Percentiles rank a stretch among this genome's conserved stretches.
phyloP scores from a whole-genome alignment of 2,888 invertebrate species.

The Bedellia somnulentella region DNA sequence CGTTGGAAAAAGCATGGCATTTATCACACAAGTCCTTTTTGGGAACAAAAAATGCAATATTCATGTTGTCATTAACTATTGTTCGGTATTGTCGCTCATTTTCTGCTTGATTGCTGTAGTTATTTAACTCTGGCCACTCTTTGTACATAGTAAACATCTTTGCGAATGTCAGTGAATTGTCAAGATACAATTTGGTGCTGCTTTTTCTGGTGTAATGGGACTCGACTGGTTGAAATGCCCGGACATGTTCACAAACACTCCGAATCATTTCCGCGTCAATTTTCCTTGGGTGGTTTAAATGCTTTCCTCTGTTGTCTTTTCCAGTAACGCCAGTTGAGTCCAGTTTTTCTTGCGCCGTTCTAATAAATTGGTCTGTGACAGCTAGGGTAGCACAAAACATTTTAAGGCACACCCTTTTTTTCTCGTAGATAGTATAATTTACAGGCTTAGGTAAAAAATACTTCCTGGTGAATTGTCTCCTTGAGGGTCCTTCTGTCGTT shows the following conservation, averaged over 20 bases:
- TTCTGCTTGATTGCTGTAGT: not conserved
- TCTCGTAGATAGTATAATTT: not conserved
- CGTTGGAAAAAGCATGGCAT: not conserved
- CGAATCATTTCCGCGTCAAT: not conserved
- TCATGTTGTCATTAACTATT: not conserved
- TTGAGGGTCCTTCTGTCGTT: too few species aligned
- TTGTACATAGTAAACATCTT: not conserved
- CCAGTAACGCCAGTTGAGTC: not conserved
- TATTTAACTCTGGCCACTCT: not conserved
- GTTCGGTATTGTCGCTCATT: not conserved
- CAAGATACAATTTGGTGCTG: not conserved
- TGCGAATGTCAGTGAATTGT: not conserved
- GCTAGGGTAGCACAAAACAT: slow-evolving; percentile 2
- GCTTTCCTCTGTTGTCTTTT: not conserved
- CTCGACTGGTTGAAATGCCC: not conserved
- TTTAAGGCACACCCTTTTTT: slow-evolving; percentile 1
- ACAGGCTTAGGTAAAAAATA: slow-evolving; percentile 2
- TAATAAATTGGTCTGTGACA: too few species aligned
- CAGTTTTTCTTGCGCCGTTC: too few species aligned
- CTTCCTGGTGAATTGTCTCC: slow-evolving; percentile 2
- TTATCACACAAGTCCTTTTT: slow-evolving; percentile 2
- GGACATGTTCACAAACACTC: not conserved
- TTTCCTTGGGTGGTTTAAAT: not conserved
- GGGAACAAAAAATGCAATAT: not conserved
- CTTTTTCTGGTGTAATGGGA: not conserved